A percentile compares a stretch with the other conserved stretches of the same genome.
Conservation (phyloP, 2,888 invertebrate genomes). For the Hirtodrosophila trivittata region DNA sequence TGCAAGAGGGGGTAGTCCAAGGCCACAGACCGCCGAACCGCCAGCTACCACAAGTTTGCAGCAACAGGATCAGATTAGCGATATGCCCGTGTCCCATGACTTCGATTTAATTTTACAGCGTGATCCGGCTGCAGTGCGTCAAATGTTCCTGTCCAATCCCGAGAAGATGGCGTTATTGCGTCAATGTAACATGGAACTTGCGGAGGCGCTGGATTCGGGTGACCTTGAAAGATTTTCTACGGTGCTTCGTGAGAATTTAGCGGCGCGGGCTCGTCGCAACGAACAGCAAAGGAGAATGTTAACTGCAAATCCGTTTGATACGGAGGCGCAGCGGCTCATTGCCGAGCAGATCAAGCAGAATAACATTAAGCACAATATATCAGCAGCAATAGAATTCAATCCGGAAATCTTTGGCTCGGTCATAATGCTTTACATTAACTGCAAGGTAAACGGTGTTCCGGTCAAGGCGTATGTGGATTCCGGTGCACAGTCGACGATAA, state of each 20-base stretch:
- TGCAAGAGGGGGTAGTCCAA: slow-evolving; percentile 29
- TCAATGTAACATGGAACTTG: slow-evolving; percentile 96
- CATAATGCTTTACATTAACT: slow-evolving; percentile 98
- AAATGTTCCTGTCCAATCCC: slow-evolving; percentile 94
- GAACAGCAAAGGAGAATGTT: slow-evolving; percentile 93
- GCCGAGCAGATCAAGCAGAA: slow-evolving; percentile 97
- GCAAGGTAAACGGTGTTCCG: slow-evolving; percentile 97
- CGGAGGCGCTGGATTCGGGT: slow-evolving; percentile 94
- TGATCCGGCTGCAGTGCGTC: slow-evolving; percentile 92
- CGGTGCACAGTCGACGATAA: slow-evolving; percentile 98
- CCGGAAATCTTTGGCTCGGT: slow-evolving; percentile 99
- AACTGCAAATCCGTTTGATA: slow-evolving; percentile 97
- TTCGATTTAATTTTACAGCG: slow-evolving; percentile 86
- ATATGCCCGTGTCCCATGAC: slow-evolving; percentile 77
- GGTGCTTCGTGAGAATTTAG: slow-evolving; percentile 92
- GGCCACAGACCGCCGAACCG: slow-evolving; percentile 27
- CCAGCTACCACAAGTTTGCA: neutral
- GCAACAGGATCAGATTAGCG: slow-evolving; percentile 42
- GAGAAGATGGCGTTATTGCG: slow-evolving; percentile 94
- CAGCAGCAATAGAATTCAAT: slow-evolving; percentile 98
- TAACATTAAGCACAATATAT: slow-evolving; percentile 99
- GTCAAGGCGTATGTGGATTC: slow-evolving; percentile 99
- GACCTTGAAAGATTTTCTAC: slow-evolving; percentile 91
- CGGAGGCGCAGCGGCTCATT: slow-evolving; percentile 96
- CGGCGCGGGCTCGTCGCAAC: slow-evolving; percentile 92